Base-by-base conservation (phyloP, 2,888 invertebrate species). In the Drosophila acutilabella region DNA sequence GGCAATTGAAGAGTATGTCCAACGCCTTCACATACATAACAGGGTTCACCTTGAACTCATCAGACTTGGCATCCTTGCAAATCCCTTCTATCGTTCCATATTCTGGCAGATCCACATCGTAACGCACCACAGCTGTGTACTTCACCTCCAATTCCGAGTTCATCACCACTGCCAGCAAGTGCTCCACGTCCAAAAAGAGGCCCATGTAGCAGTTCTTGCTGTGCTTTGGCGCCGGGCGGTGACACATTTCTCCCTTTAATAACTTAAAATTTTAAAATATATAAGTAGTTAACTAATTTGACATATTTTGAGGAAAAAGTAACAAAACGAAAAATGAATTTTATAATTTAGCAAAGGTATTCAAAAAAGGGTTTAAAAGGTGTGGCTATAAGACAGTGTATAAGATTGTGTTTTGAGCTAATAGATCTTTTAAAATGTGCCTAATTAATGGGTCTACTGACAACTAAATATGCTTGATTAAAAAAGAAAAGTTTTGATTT, bases 1-100 rank as follows among this genome's bases (percentile, higher is more conserved):
- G 93, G 71, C 95, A 94, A 90, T 97, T 96, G 92, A 99, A 93
- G 8, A 97, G 93, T 93, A 98, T 94, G 90, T 98, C 98, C 38
- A 98, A 90, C 0, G 98, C 98, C 93, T 98, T 97, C n/a, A 98
- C 95, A 98, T 98, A 99, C 95, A 99, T 96, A 30, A 96, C 93
- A 0, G 97, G 95, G 0, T 97, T 98, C 0, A 96, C 96, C 10
- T 95, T 95, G 69, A 57, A 85, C 68, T 85, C 81, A 44, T 80
- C 62, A 4, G 58, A 59, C 0, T 91, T 89, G 1, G 89, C 86
- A 0, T 93, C 93, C 0, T 91, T 85, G 42, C 93, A 89, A 57
- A 93, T 92, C 0, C 94, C 94, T 0, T 93, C 93, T 0, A 91
- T 88, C 0, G 94, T 94, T 65, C 92, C 92, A 92, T 96, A 98